Base-by-base conservation (phyloP, 2,888 invertebrate genomes). In the Corbicula japonica region DNA sequence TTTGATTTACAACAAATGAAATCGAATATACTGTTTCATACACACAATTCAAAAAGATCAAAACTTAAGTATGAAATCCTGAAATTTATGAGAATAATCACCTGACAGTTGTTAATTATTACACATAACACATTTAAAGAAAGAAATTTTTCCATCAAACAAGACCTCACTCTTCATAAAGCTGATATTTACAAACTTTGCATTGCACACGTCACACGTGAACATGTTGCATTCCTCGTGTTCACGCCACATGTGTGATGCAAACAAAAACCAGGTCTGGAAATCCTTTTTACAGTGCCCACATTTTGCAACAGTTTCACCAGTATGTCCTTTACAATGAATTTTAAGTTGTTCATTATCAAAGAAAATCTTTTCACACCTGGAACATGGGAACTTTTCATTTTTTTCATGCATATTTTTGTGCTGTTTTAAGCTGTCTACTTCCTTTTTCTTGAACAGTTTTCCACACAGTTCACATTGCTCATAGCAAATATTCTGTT, bases 71-170 rank as follows among this genome's bases (percentile, higher is more conserved):
- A n/a, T n/a, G n/a, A n/a, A n/a, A n/a, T n/a, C n/a, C n/a, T n/a
- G n/a, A n/a, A n/a, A n/a, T n/a, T n/a, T n/a, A n/a, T n/a, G n/a
- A n/a, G n/a, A n/a, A n/a, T n/a, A n/a, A n/a, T n/a, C n/a, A n/a
- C n/a, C n/a, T n/a, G n/a, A n/a, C n/a, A n/a, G n/a, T n/a, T n/a
- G n/a, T 32, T 63, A 34, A n/a, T 62, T 68, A 18, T 28, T 32
- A 76, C 80, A 80, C 69, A 80, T 80, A 1, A 80, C 50, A 68
- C 80, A 80, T 54, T 65, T 68, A 30, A 80, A 80, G 41, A 65
- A 80, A 10, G 80, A 80, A 32, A 80, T 44, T n/a, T 63, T 52
- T 3, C 80, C 80, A 73, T 80, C 80, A 69, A 80, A 68, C 35
- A 68, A 35, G 0, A 76, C 15, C 32, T 80, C 80, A 60, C 62